A percentile compares a stretch with the other conserved stretches of the same genome.
Evolutionary conservation across 2,888 invertebrate genomes (phyloP).

Genomic region (Nebria salina): DNA sequence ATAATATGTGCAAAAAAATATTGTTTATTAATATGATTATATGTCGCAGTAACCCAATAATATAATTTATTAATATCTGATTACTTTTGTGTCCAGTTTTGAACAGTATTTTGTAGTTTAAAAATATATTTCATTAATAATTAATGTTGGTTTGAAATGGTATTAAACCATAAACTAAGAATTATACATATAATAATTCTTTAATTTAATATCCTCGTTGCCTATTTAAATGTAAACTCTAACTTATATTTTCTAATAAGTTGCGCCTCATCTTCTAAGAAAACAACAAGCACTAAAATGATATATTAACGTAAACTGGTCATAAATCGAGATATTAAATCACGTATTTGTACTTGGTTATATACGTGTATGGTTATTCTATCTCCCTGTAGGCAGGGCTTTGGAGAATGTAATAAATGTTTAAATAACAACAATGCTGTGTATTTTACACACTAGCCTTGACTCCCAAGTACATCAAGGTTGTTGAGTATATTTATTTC

Average conservation of each 20-base stretch:
- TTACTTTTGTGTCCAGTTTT: too few relatives aligned
- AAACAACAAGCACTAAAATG: constrained; percentile 11
- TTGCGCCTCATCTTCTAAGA: background rate
- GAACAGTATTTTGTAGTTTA: too few relatives aligned
- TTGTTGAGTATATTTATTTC: constrained; percentile 11
- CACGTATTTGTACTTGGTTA: constrained; percentile 15
- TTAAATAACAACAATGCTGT: constrained; percentile 36
- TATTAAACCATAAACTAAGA: too few relatives aligned
- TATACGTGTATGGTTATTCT: background rate
- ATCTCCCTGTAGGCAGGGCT: background rate
- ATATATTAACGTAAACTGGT: constrained; percentile 25
- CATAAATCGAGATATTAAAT: constrained; percentile 35
- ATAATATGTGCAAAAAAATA: background rate
- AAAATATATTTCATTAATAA: too few relatives aligned
- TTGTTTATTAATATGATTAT: too few relatives aligned
- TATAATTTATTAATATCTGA: too few relatives aligned
- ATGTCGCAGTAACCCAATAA: too few relatives aligned
- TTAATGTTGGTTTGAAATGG: too few relatives aligned
- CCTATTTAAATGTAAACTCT: background rate
- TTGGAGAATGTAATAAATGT: constrained; percentile 34
- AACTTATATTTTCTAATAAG: background rate
- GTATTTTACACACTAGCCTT: constrained; percentile 36
- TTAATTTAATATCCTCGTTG: background rate
- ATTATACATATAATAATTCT: too few relatives aligned
- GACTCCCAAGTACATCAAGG: constrained; percentile 26